Conservation (phyloP, 2,888 invertebrate species). For the Mactromeris polynyma region DNA sequence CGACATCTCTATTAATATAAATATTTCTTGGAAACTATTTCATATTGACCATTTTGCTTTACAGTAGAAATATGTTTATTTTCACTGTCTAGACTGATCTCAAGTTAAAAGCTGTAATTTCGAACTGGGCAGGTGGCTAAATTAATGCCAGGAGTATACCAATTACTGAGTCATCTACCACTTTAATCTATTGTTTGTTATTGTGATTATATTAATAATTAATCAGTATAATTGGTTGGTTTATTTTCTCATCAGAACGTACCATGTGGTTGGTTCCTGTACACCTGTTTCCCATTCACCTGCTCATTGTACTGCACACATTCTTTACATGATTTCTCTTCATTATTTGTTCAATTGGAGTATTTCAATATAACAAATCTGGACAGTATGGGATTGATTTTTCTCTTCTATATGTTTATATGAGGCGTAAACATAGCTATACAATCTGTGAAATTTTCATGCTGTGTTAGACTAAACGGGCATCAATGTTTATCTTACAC, state of each 20-base stretch:
- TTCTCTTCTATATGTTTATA: neutral
- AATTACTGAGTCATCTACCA: too few relatives aligned
- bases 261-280: neutral
- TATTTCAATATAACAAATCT: neutral
- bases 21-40: too few relatives aligned
- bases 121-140: too few relatives aligned
- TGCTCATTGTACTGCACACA: neutral
- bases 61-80: too few relatives aligned
- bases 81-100: too few relatives aligned
- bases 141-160: too few relatives aligned
- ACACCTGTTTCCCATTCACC: neutral
- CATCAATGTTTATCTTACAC: neutral
- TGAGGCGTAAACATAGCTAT: neutral
- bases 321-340: neutral
- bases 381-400: neutral
- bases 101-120: too few relatives aligned
- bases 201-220: neutral
- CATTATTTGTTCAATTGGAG: neutral
- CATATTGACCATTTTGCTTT: too few relatives aligned
- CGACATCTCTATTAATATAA: too few relatives aligned
- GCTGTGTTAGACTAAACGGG: neutral
- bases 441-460: conserved; percentile 1
- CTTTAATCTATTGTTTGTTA: too few relatives aligned
- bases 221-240: neutral
- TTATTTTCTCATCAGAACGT: neutral